These are phyloP conservation scores for Scolopax mira DNA, from an alignment of 2,113 vertebrate genomes.

Conservation along the genomic window DNA sequence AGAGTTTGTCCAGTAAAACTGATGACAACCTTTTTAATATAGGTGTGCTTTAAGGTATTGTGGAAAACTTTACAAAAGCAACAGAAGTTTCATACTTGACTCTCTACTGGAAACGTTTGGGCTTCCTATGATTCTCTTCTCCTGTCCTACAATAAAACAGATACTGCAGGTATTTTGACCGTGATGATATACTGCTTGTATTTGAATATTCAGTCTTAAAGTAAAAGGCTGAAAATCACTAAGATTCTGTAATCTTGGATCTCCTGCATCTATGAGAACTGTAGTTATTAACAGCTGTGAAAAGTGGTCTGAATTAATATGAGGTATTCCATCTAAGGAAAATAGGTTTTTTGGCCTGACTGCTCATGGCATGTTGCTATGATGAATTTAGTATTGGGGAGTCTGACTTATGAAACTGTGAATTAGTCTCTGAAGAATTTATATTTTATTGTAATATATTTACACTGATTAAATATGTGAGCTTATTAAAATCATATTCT, in stretches of 20 bases:
- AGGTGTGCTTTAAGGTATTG: background rate
- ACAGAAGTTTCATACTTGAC: background rate
- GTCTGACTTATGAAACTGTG: background rate
- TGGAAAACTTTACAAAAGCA: background rate
- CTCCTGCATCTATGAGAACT: background rate
- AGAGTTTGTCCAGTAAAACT: background rate
- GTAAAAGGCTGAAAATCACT: background rate
- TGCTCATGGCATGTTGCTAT: background rate
- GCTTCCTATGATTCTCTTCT: background rate
- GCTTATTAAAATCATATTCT: background rate
- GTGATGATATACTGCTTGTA: background rate
- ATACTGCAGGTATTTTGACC: background rate
- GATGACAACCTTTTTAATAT: background rate
- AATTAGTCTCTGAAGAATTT: background rate
- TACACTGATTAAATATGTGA: background rate
- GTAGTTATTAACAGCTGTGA: background rate
- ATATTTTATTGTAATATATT: background rate
- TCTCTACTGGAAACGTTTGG: background rate
- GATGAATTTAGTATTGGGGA: background rate
- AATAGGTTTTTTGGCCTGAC: background rate
- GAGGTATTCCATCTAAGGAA: background rate
- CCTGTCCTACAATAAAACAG: background rate
- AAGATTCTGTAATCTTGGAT: background rate
- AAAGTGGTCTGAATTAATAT: background rate
- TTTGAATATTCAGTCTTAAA: background rate